These are phyloP conservation scores for Eurystomus glaucurus DNA, from an alignment of 2,797 vertebrate species.

Conservation along the genomic window DNA sequence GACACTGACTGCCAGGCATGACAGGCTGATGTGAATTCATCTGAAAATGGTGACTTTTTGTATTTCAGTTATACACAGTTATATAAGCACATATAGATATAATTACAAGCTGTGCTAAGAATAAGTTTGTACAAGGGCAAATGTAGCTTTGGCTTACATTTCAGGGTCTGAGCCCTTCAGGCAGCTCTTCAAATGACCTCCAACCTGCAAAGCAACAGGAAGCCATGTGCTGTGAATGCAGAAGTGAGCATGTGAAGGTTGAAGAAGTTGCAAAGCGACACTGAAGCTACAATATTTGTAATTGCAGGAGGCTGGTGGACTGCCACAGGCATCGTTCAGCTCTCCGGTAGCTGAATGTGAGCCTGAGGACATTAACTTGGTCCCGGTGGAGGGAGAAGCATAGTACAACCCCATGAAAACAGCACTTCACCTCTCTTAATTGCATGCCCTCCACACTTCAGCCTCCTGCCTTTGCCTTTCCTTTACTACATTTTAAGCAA, in stretches of 20 bases:
- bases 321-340: accelerated
- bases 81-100: not conserved
- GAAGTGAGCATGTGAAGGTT: not conserved
- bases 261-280: not conserved
- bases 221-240: not conserved
- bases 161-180: not conserved
- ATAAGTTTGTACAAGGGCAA: not conserved
- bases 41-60: not conserved
- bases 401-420: not conserved
- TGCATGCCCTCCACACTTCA: accelerated
- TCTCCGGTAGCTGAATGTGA: not conserved
- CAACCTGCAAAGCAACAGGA: not conserved
- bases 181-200: not conserved
- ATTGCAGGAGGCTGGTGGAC: not conserved
- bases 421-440: not conserved
- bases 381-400: not conserved
- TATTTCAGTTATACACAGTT: not conserved
- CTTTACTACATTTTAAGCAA: not conserved
- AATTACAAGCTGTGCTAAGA: not conserved
- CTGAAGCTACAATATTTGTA: not conserved
- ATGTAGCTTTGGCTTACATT: not conserved
- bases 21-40: not conserved
- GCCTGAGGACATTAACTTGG: not conserved
- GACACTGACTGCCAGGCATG: not conserved
- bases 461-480: not conserved